Base-by-base conservation (phyloP, 2,888 invertebrate species). In the Trichacis sp. region DNA sequence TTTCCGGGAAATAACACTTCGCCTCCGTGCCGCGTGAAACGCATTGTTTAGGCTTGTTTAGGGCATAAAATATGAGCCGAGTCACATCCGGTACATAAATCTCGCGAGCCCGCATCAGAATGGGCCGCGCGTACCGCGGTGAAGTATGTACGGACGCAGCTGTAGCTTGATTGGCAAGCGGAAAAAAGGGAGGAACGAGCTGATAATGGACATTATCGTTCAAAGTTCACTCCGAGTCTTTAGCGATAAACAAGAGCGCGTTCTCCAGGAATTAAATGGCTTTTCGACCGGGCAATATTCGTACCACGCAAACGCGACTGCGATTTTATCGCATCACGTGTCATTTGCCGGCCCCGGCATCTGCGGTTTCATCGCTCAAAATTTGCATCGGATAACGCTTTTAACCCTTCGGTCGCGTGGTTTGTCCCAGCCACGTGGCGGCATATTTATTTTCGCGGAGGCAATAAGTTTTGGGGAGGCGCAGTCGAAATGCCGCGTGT, bases 31-130 rank as follows among this genome's bases (percentile, higher is more conserved):
- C 46, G 46, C 51, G 19, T 42, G 49, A 43, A 56, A 53, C 12
- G 60, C 45, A 60, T 60, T 60, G 60, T 65, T 65, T 57, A 53
- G 53, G 54, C 57, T 53, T 56, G 57, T 49, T 65, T 64, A 76
- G 73, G 75, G 75, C 79, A 80, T 82, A 81, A 81, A 82, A 74
- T 77, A 80, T 73, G 65, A 61, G 61, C 43, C 73, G 73, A 77
- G 81, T 82, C 80, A 80, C 81, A 82, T 83, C 82, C 82, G 79
- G 80, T 58, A 77, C 79, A 83, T 83, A 83, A 83, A 83, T 83
- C 80, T 79, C 76, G 63, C 73, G 72, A 75, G 51, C 54, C 57
- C 61, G 65, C 43, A 61, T 65, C 49, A 57, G 57, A 60, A 65
- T 65, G 65, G 57, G 53, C 53, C 53, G 57, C 57, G 52, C 64